Evolutionary conservation across 2,888 invertebrate species (phyloP), one percentile per base, ranked within the genome.

Genomic region (Latrodectus elegans): DNA sequence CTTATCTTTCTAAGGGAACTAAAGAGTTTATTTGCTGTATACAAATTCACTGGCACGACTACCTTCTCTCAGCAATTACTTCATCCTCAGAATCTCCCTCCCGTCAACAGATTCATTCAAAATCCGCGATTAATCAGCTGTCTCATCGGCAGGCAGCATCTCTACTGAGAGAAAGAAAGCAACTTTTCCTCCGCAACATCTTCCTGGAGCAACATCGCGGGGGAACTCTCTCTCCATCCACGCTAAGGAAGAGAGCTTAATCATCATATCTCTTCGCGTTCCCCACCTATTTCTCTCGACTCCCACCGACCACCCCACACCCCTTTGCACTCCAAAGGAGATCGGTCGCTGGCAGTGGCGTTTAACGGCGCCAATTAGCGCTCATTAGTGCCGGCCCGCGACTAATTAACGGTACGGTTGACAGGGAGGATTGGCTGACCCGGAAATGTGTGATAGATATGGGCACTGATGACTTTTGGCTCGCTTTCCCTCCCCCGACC

Each of bases 361-460:
- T 77, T 83, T 83, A 88, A 78, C 83, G 88, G 78, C 79, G 73
- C 88, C 83, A 88, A 88, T 88, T 88, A 88, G 88, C 74, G 78
- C 83, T 88, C 88, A 88, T 88, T 88, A 88, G 79, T 52, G 75
- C 70, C n/a, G 79, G 60, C 70, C 38, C 83, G 78, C 70, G 76
- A 83, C 88, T 88, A 88, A 88, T 88, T 88, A 88, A 77, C 82
- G 87, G 81, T 81, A 81, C 87, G 76, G 73, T 77, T 76, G 87
- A 82, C 87, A 87, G 86, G 38, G 75, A 64, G 82, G 87, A 81
- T 75, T 80, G 85, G 85, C 80, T 80, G 85, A 86, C 85, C 85
- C 85, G 80, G 85, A 80, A 86, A 86, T 75, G 85, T 38, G 38
- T 86, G 85, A 86, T 86, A 75, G 85, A 86, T 86, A 86, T 80